phyloP scores from a whole-genome alignment of 1,140 invertebrate genomes.

The Drepana arcuata region DNA sequence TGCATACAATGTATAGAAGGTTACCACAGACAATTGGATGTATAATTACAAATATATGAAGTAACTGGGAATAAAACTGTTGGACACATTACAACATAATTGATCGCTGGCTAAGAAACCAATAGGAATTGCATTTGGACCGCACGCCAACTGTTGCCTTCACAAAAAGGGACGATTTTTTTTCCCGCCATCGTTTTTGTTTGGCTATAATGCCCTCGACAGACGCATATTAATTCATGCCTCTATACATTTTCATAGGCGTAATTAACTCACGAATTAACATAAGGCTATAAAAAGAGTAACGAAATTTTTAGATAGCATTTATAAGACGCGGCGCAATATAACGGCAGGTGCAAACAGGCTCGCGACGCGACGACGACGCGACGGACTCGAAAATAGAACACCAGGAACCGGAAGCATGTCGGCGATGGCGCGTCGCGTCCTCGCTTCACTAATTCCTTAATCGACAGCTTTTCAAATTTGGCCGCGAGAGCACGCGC shows the following conservation, averaged over 20 bases:
- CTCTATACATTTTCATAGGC: conserved; percentile 68
- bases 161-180: conserved; percentile 41
- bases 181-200: conserved; percentile 31
- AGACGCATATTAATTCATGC: conserved; percentile 60
- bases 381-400: conserved; percentile 63
- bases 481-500: conserved; percentile 12
- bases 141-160: conserved; percentile 48
- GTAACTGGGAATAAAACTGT: too few species aligned
- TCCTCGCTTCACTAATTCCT: conserved; percentile 52
- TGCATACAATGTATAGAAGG: too few species aligned
- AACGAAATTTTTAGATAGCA: conserved; percentile 65
- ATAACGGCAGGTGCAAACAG: conserved; percentile 46
- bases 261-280: conserved; percentile 71
- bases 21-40: too few species aligned
- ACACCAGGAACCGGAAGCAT: conserved; percentile 59
- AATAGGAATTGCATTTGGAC: conserved; percentile 56
- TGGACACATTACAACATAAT: too few species aligned
- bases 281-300: conserved; percentile 65
- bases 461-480: conserved; percentile 54
- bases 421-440: conserved; percentile 65
- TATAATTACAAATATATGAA: too few species aligned
- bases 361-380: conserved; percentile 15
- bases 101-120: too few species aligned
- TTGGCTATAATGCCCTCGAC: conserved; percentile 51
- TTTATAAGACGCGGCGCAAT: conserved; percentile 51